Evolutionary conservation across 2,113 vertebrate genomes (phyloP).

Genomic region (Corythaeola cristata): DNA sequence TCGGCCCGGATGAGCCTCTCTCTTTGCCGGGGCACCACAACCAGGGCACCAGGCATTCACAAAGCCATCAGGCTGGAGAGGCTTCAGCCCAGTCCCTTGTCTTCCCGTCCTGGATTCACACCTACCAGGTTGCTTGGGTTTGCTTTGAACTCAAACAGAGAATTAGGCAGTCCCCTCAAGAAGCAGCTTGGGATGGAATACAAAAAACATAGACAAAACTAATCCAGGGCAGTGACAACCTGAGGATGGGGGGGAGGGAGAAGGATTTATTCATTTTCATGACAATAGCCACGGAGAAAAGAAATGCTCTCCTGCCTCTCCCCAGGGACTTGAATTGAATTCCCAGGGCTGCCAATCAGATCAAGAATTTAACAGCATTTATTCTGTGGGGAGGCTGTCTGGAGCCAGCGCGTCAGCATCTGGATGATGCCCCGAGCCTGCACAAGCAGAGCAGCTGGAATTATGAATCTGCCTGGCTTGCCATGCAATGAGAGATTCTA

Average conservation of each 20-base stretch:
- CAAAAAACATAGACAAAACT: not conserved
- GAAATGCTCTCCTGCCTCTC: conserved; percentile 41
- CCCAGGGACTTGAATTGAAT: conserved; percentile 54
- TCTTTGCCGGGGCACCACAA: not conserved
- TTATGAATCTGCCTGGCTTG: not conserved
- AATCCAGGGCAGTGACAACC: conserved; percentile 41
- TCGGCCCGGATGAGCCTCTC: accelerated
- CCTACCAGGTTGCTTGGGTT: not conserved
- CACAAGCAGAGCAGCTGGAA: not conserved
- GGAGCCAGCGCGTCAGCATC: conserved; percentile 47
- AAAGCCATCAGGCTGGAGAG: not conserved
- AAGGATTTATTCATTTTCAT: conserved; percentile 68
- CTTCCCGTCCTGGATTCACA: not conserved
- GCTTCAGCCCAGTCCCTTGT: not conserved
- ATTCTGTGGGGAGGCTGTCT: conserved; percentile 56
- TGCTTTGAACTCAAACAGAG: not conserved
- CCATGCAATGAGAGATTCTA: not conserved
- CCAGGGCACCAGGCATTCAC: not conserved
- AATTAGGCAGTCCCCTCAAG: not conserved
- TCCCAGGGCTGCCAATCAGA: conserved; percentile 72
- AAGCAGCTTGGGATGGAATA: not conserved
- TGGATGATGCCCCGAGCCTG: conserved; percentile 26
- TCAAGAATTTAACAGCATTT: conserved; percentile 58
- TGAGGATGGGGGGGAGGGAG: not conserved
- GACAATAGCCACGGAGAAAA: conserved; percentile 64